Evolutionary conservation across 2,888 invertebrate genomes (phyloP), one percentile per base, ranked within the genome.

Genomic region (Trichogramma evanescens): DNA sequence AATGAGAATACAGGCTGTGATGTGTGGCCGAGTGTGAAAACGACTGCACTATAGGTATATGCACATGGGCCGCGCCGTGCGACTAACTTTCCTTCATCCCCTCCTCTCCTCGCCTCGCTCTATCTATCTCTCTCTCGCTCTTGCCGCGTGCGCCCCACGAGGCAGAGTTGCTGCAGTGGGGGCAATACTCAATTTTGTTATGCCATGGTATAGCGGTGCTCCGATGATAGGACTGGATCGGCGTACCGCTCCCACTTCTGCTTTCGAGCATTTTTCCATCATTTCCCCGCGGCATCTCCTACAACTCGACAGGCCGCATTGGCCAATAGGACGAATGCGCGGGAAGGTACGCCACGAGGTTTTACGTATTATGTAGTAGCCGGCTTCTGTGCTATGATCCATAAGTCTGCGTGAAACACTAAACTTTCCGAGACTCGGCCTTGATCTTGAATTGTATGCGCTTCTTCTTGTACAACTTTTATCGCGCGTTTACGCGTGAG

Each of bases 1-100:
- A 77, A 77, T 77, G 77, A 77, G 26, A 77, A 74, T 70, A 67
- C 71, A 69, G 26, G 26, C 26, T 26, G 26, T 3, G 26, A 26
- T 26, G 26, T 26, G 26, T 26, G 26, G 26, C 26, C 26, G 26
- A 26, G 26, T 26, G 3, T 26, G 26, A 26, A 26, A 26, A 26
- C 26, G 26, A 2, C 26, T 26, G 26, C 13, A 13, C 56, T 51
- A 51, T 13, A 13, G 1, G 13, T 13, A 13, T 13, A 13, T 13
- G 2, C n/a, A 13, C 13, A 13, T 38, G 42, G 50, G 49, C 59
- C 61, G 54, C 57, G 45, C 63, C 60, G 48, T 59, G 54, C 59
- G 59, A 39, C 78, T 66, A 72, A 74, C 77, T 56, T 10, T 49
- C 2, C 59, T 53, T 41, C 54, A 7, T n/a, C 43, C 4, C 44